Evolutionary conservation across 2,797 vertebrate genomes (phyloP), one percentile per base, ranked within the genome.

Genomic region (Todus mexicanus): DNA sequence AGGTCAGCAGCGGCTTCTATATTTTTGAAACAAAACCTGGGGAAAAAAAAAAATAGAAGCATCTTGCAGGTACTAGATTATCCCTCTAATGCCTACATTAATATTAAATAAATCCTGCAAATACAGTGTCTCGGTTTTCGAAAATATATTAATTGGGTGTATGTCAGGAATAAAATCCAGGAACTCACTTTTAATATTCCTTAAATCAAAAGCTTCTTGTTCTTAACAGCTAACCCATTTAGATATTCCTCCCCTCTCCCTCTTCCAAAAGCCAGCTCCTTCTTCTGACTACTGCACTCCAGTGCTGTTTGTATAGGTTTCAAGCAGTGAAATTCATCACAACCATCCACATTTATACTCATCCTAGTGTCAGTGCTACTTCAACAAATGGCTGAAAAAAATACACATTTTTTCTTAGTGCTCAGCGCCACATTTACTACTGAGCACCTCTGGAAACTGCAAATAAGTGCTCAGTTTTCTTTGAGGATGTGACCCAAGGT

Each of bases 161-260:
- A 87, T 61, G 83, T 94, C 77, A 86, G 80, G 71, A 96, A 95
- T 90, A 93, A 92, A 94, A 95, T 91, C 81, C 91, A 84, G 80
- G 91, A 93, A 91, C 64, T 76, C 89, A 81, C 60, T 90, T 96
- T 90, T 73, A 96, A 93, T 94, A 93, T 95, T 95, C 88, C 74
- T 86, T 91, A 94, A 92, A 94, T 96, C 93, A 96, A 96, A 96
- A 96, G 93, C 95, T 93, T 94, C 92, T 96, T 96, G 95, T 96
- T 96, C 95, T 53, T 87, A 95, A 95, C 94, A 95, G 94, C 74
- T 92, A 96, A 88, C 90, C 91, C 85, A 90, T 95, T 96, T 93
- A 96, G 91, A 84, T 94, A 92, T 92, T 90, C 45, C 51, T 86
- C 93, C 88, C 14, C 17, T 74, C 65, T 87, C 48, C 60, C 12